A percentile compares a stretch with the other conserved stretches of the same genome.
Evolutionary conservation across 2,888 invertebrate species (phyloP).

Genomic region (Archips crataeganus): DNA sequence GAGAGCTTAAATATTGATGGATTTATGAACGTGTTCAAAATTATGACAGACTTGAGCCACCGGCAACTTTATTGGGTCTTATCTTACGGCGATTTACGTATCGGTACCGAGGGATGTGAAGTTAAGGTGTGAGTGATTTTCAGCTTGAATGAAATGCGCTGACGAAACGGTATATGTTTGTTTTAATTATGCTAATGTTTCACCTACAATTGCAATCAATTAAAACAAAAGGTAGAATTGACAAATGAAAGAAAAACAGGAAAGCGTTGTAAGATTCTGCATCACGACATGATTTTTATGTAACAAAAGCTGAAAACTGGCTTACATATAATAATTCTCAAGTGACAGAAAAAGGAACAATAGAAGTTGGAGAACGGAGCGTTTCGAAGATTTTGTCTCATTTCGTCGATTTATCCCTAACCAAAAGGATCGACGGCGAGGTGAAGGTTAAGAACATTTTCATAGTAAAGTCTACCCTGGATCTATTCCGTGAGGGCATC

Average conservation of each 20-base stretch:
- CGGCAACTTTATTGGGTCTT: constrained; percentile 79
- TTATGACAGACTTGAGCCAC: constrained; percentile 76
- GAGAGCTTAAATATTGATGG: constrained; percentile 83
- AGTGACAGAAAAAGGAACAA: background rate
- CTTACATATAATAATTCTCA: too few relatives aligned
- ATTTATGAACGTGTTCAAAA: constrained; percentile 83
- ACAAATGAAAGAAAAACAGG: too few relatives aligned
- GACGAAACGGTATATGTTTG: too few relatives aligned
- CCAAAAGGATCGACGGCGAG: constrained; percentile 3
- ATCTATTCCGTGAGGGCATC: constrained; percentile 33
- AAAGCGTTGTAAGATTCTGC: too few relatives aligned
- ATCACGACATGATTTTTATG: background rate
- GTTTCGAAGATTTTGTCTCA: background rate
- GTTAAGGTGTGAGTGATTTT: background rate
- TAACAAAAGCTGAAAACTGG: too few relatives aligned
- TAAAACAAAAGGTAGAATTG: background rate
- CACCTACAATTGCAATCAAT: too few relatives aligned
- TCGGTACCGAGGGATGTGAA: constrained; percentile 1
- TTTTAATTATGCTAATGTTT: too few relatives aligned
- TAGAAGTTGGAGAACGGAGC: background rate
- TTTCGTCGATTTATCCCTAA: constrained; percentile 12
- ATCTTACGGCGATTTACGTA: constrained; percentile 66
- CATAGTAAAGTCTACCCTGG: constrained; percentile 25
- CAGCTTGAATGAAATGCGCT: background rate
- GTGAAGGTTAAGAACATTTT: constrained; percentile 37